These are phyloP conservation scores for Sinella curviseta DNA, from an alignment of 1,140 invertebrate species.

Conservation along the genomic window DNA sequence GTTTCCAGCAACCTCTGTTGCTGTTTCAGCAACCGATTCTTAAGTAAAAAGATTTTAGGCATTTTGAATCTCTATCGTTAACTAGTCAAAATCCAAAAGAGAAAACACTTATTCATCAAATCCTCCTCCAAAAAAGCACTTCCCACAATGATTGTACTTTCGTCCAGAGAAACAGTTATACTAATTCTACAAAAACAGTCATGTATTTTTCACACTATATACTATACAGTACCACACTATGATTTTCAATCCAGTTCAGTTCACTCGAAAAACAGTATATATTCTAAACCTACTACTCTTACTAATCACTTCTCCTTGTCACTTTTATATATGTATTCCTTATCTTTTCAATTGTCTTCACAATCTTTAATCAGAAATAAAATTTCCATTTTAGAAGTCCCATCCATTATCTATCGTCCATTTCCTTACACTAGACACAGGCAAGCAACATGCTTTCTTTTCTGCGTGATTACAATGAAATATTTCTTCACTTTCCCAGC, in stretches of 20 bases:
- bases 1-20: constrained; percentile 75
- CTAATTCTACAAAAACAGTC: no score
- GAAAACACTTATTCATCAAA: neutral
- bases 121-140: no score
- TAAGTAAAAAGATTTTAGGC: constrained; percentile 87
- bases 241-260: neutral
- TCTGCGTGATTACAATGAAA: neutral
- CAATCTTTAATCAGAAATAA: no score
- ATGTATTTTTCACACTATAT: no score
- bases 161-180: no score
- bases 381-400: no score
- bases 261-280: neutral
- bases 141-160: no score
- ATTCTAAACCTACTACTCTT: neutral
- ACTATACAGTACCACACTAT: no score
- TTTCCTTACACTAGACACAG: no score
- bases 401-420: no score
- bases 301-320: neutral
- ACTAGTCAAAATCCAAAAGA: neutral
- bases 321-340: no score
- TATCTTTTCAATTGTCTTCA: no score
- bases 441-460: neutral
- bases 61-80: constrained; percentile 58
- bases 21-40: constrained; percentile 83
- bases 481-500: neutral